Conservation (phyloP, 2,797 vertebrate genomes). For the Spinus pinus region DNA sequence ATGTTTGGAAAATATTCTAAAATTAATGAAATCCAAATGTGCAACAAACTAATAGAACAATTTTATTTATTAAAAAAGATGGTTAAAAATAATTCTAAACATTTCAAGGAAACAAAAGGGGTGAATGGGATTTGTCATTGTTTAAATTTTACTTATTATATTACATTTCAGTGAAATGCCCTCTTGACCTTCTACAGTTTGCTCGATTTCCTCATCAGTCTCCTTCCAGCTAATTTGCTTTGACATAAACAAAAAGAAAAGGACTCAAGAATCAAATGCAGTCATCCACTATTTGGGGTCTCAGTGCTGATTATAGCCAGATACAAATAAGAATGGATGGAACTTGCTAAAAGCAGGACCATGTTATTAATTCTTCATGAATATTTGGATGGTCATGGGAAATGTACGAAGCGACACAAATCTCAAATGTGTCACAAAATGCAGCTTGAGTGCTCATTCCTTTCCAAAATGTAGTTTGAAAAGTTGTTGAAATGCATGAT, state of each 20-base stretch:
- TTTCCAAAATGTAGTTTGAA: neutral
- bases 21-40: conserved; percentile 79
- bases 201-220: conserved; percentile 61
- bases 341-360: conserved; percentile 52
- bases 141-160: conserved; percentile 68
- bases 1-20: conserved; percentile 71
- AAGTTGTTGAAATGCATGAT: neutral
- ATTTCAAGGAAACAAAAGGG: conserved; percentile 64
- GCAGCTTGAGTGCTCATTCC: neutral
- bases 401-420: conserved; percentile 14
- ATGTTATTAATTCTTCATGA: conserved; percentile 68
- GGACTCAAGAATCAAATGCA: conserved; percentile 43
- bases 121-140: conserved; percentile 57
- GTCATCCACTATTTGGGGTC: conserved; percentile 47
- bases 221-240: conserved; percentile 64
- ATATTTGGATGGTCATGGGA: conserved; percentile 61
- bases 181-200: conserved; percentile 59
- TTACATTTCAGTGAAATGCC: conserved; percentile 62
- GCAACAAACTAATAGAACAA: conserved; percentile 67
- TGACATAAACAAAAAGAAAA: conserved; percentile 64
- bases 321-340: conserved; percentile 58
- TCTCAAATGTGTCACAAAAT: conserved; percentile 7
- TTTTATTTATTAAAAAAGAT: conserved; percentile 70
- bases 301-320: conserved; percentile 56
- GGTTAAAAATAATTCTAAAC: conserved; percentile 70